These are phyloP conservation scores for Yponomeuta evonymella DNA, from an alignment of 2,888 invertebrate species.

Conservation along the genomic window DNA sequence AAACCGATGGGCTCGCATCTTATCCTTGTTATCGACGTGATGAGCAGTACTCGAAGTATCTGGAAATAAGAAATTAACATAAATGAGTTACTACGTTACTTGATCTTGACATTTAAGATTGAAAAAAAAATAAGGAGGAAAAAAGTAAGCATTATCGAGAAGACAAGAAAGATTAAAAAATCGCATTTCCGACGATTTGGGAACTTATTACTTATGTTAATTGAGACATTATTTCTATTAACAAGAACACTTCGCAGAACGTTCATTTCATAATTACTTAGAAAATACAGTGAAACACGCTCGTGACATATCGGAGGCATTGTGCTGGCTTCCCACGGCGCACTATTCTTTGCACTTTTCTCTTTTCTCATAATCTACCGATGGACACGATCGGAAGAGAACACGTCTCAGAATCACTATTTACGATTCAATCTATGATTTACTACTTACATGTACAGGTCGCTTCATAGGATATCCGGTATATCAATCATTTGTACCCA, in stretches of 20 bases:
- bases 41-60: constrained; percentile 51
- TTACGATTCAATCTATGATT: constrained; percentile 27
- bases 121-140: too few relatives aligned
- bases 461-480: not conserved
- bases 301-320: constrained; percentile 57
- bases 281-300: constrained; percentile 67
- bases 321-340: constrained; percentile 59
- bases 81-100: not conserved
- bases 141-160: too few relatives aligned
- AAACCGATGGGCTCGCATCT: constrained; percentile 43
- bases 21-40: constrained; percentile 43
- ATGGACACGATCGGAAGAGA: constrained; percentile 56
- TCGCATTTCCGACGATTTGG: not conserved
- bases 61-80: constrained; percentile 36
- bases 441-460: not conserved
- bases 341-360: constrained; percentile 69
- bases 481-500: too few relatives aligned
- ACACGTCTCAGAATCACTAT: constrained; percentile 42
- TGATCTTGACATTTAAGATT: too few relatives aligned
- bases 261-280: constrained; percentile 53
- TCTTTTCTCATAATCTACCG: constrained; percentile 67
- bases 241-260: constrained; percentile 20
- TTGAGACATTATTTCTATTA: constrained; percentile 14
- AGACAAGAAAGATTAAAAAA: too few relatives aligned
- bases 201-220: constrained; percentile 1